Conservation (phyloP, 2,113 vertebrate species). For the Lutjanus erythropterus region DNA sequence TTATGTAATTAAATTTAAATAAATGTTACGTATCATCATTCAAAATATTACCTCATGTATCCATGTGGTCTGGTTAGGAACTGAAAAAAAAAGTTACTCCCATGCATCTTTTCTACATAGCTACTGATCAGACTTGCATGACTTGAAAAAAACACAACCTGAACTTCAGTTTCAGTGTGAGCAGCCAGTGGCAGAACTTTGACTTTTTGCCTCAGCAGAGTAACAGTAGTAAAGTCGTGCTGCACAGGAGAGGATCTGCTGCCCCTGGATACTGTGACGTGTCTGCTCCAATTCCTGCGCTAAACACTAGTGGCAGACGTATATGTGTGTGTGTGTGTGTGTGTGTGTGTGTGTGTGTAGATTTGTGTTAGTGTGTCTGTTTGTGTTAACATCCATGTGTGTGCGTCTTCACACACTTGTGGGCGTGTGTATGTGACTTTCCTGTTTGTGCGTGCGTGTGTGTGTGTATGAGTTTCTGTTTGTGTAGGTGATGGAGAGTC, state of each 20-base stretch:
- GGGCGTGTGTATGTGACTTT: slow-evolving; percentile 14
- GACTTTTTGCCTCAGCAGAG: slow-evolving; percentile 14
- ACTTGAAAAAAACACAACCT: neutral
- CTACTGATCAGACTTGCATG: neutral
- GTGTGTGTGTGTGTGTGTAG: slow-evolving; percentile 27
- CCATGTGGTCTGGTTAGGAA: too few relatives aligned
- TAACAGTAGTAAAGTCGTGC: slow-evolving; percentile 47
- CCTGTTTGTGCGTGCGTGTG: too few relatives aligned
- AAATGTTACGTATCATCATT: too few relatives aligned
- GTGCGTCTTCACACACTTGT: slow-evolving; percentile 14
- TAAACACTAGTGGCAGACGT: slow-evolving; percentile 54
- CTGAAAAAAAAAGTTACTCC: neutral
- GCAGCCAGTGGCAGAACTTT: slow-evolving; percentile 15
- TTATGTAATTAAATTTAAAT: too few relatives aligned
- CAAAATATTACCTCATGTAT: too few relatives aligned
- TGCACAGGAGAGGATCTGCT: slow-evolving; percentile 48
- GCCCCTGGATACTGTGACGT: slow-evolving; percentile 49
- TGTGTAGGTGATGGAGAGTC: slow-evolving; percentile 68
- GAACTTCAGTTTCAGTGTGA: neutral
- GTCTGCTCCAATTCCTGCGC: slow-evolving; percentile 69
- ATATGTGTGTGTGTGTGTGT: slow-evolving; percentile 28
- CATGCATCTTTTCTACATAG: neutral
- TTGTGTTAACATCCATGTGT: slow-evolving; percentile 29
- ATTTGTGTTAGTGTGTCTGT: slow-evolving; percentile 30
- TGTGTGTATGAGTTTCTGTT: slow-evolving; percentile 42